These are phyloP conservation scores for Melipona beecheii DNA, from an alignment of 2,888 invertebrate species.

Conservation along the genomic window DNA sequence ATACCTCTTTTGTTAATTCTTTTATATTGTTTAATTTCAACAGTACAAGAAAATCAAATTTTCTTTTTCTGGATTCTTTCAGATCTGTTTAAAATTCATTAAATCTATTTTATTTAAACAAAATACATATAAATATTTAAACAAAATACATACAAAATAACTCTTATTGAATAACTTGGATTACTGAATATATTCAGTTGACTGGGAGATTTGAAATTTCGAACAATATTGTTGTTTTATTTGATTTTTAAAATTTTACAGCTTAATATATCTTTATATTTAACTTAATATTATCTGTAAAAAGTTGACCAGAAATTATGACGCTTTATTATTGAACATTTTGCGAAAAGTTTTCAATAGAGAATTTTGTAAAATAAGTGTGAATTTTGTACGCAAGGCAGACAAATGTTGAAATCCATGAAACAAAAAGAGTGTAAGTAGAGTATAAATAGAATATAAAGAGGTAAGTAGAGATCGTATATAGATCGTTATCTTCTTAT, in stretches of 20 bases:
- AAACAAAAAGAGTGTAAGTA: slow-evolving; percentile 19
- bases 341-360: neutral
- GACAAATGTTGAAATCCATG: slow-evolving; percentile 8
- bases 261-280: neutral
- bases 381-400: slow-evolving; percentile 5
- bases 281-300: neutral
- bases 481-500: slow-evolving; percentile 30
- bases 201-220: neutral
- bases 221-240: too few relatives aligned
- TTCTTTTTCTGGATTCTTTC: neutral
- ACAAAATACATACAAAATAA: neutral
- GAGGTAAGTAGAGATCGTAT: too few relatives aligned
- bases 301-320: neutral
- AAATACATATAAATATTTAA: neutral
- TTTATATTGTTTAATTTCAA: neutral
- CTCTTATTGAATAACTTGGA: too few relatives aligned
- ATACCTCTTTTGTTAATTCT: neutral
- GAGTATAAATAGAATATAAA: neutral
- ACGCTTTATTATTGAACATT: neutral
- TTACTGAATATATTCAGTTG: neutral
- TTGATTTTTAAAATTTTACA: neutral
- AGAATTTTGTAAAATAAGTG: neutral
- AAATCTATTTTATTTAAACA: too few relatives aligned
- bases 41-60: neutral
- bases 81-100: neutral